A percentile compares a stretch with the other conserved stretches of the same genome.
These are phyloP conservation scores for Drosophila nigritarsus DNA, from an alignment of 2,888 invertebrate genomes.

Conservation along the genomic window DNA sequence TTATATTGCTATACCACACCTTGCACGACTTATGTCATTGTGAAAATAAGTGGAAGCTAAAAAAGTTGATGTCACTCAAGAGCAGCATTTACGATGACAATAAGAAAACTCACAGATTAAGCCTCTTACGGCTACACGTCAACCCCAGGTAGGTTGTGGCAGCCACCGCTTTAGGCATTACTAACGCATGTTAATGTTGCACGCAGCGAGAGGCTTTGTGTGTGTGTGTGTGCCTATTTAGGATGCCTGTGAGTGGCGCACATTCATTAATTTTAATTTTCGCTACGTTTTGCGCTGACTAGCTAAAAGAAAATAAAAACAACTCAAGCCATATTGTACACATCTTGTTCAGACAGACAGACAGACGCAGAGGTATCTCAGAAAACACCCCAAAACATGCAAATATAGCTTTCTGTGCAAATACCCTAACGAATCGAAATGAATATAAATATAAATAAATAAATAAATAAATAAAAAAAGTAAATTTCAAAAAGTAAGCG, in stretches of 20 bases:
- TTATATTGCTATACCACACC: neutral
- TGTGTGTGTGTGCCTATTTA: constrained; percentile 23
- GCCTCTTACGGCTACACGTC: constrained; percentile 3
- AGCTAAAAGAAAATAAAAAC: constrained; percentile 48
- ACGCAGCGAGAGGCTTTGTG: neutral
- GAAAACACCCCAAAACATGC: neutral
- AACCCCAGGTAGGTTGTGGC: neutral
- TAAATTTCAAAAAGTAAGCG: too few relatives aligned
- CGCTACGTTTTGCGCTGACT: constrained; percentile 65
- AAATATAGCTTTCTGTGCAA: neutral
- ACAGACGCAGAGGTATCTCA: neutral
- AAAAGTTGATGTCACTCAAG: constrained; percentile 5
- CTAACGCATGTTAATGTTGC: constrained; percentile 1
- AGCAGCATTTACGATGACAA: constrained; percentile 3
- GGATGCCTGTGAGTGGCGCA: constrained; percentile 71
- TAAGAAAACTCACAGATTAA: constrained; percentile 2
- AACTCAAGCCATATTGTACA: constrained; percentile 64
- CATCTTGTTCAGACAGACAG: constrained; percentile 63
- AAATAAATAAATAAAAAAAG: neutral
- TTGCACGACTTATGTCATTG: constrained; percentile 1
- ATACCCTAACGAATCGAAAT: neutral
- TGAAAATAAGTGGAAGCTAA: constrained; percentile 1
- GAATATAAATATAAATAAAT: neutral
- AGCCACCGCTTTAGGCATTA: neutral
- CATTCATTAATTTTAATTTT: constrained; percentile 71